Percentiles rank a stretch among this genome's conserved stretches.
phyloP scores from a whole-genome alignment of 2,797 vertebrate species.

The Aphelocoma californica region DNA sequence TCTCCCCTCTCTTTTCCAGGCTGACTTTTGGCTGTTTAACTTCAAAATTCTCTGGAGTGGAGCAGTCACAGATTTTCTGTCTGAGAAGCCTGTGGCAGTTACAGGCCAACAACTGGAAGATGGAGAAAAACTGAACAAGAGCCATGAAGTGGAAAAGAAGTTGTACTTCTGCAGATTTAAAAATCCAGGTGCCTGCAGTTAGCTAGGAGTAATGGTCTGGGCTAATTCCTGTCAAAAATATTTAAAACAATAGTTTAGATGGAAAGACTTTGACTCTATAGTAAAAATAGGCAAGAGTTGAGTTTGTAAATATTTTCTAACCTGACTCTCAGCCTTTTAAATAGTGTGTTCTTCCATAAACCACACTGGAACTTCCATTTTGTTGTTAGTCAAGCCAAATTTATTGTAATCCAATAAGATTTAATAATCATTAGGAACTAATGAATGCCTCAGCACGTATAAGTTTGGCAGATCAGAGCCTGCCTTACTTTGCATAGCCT shows the following conservation, averaged over 20 bases:
- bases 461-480: conserved; percentile 23
- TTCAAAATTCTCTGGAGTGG: background rate
- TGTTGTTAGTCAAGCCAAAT: conserved; percentile 20
- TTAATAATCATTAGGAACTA: conserved; percentile 49
- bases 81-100: background rate
- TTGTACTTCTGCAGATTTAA: background rate
- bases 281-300: background rate
- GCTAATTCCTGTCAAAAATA: background rate
- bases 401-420: conserved; percentile 44
- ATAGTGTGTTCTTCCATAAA: background rate
- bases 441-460: conserved; percentile 22
- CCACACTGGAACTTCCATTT: conserved; percentile 6
- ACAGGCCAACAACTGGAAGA: background rate
- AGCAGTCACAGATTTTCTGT: background rate
- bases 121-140: background rate
- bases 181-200: conserved; percentile 18
- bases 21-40: background rate
- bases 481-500: conserved; percentile 13
- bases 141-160: conserved; percentile 9
- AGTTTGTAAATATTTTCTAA: background rate
- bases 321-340: background rate
- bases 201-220: background rate
- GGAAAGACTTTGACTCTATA: background rate
- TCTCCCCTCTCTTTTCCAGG: background rate
- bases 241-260: background rate